These are phyloP conservation scores for Eupeodes corollae DNA, from an alignment of 1,140 invertebrate species.

Conservation along the genomic window DNA sequence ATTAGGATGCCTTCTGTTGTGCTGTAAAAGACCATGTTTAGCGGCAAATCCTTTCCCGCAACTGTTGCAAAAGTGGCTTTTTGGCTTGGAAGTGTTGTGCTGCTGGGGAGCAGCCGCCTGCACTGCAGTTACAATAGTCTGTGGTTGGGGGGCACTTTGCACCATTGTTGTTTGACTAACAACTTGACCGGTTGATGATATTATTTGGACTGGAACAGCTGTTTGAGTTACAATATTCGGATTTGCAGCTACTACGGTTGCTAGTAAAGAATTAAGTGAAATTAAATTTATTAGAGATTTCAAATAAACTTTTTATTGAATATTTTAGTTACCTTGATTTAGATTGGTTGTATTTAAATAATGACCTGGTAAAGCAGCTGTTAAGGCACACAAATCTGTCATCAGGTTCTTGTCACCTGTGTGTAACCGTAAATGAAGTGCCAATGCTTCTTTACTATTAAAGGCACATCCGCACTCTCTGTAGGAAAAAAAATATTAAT, in stretches of 20 bases:
- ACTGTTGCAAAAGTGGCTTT: slow-evolving; percentile 68
- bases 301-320: background rate
- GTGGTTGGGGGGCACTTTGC: slow-evolving; percentile 34
- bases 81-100: slow-evolving; percentile 45
- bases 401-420: slow-evolving; percentile 72
- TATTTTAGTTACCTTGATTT: slow-evolving; percentile 40
- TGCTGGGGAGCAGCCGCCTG: slow-evolving; percentile 24
- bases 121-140: slow-evolving; percentile 30
- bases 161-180: slow-evolving; percentile 35
- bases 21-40: slow-evolving; percentile 66
- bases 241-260: slow-evolving; percentile 29
- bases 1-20: slow-evolving; percentile 61
- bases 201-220: slow-evolving; percentile 36
- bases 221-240: slow-evolving; percentile 32
- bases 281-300: too few relatives aligned
- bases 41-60: slow-evolving; percentile 76
- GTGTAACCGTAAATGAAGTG: slow-evolving; percentile 68
- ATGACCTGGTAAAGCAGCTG: slow-evolving; percentile 57
- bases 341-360: slow-evolving; percentile 45
- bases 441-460: slow-evolving; percentile 59
- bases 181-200: slow-evolving; percentile 36
- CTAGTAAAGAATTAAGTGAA: slow-evolving; percentile 8
- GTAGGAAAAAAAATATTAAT: slow-evolving; percentile 9
- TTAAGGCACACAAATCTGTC: slow-evolving; percentile 72
- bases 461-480: slow-evolving; percentile 55